Evolutionary conservation across 2,797 vertebrate genomes (phyloP).

Genomic region (Cyprinella venusta): DNA sequence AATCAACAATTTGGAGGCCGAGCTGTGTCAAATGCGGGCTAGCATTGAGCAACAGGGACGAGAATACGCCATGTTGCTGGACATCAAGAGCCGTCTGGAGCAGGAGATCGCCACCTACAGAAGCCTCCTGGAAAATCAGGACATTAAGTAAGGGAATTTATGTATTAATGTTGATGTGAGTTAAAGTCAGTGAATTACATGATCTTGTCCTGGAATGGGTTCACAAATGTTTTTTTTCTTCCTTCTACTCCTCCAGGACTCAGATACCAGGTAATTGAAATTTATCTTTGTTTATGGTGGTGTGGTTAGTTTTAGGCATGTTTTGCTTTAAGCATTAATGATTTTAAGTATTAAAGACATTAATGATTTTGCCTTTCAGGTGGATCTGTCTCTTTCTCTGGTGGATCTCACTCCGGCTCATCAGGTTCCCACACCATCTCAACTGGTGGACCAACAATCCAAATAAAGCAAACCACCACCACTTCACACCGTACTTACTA

Average conservation of each 20-base stretch:
- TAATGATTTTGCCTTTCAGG: background rate
- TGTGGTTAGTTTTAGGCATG: background rate
- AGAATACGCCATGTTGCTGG: conserved; percentile 81
- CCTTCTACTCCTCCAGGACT: conserved; percentile 29
- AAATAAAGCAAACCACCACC: conserved; percentile 20
- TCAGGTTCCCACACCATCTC: background rate
- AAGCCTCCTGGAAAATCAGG: conserved; percentile 82
- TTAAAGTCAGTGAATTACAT: background rate
- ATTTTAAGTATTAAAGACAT: no score
- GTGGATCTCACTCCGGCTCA: background rate
- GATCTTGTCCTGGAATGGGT: background rate
- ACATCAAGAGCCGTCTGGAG: conserved; percentile 83
- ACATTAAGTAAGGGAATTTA: conserved; percentile 72
- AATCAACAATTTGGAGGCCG: conserved; percentile 81
- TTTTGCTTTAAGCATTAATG: background rate
- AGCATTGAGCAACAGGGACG: conserved; percentile 83
- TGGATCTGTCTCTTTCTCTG: background rate
- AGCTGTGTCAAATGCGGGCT: conserved; percentile 76
- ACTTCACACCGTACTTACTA: conserved; percentile 5
- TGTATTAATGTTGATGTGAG: background rate
- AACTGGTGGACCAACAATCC: conserved; percentile 6
- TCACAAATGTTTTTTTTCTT: conserved; percentile 1
- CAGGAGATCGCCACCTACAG: conserved; percentile 87
- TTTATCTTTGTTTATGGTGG: background rate
- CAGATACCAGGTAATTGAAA: conserved; percentile 48